These are phyloP conservation scores for Saccopteryx leptura DNA, from an alignment of 2,113 vertebrate genomes.

Conservation along the genomic window DNA sequence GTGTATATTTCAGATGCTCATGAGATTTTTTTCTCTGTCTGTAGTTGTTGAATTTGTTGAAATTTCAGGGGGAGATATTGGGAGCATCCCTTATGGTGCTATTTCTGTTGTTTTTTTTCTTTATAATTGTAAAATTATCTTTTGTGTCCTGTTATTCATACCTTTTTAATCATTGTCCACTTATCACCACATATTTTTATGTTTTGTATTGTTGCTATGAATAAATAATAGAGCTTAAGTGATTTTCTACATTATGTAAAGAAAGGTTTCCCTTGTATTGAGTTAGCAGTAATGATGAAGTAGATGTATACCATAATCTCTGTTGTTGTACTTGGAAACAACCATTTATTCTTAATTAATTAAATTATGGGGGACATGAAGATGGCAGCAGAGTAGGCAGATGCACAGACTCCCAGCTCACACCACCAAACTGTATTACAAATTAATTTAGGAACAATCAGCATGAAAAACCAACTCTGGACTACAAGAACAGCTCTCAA, in stretches of 20 bases:
- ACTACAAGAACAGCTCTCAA: no score
- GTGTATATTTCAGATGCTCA: no score
- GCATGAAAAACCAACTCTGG: no score
- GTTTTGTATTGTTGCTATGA: constrained; percentile 22
- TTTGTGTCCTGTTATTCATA: neutral
- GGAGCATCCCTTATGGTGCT: no score
- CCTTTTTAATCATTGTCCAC: constrained; percentile 4
- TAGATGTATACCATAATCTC: neutral
- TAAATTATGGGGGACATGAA: no score
- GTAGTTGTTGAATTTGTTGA: no score
- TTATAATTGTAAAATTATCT: constrained; percentile 20
- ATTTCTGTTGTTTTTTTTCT: neutral
- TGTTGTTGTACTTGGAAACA: neutral
- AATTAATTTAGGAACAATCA: no score
- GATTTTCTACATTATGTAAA: neutral
- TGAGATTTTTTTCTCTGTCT: no score
- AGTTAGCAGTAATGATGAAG: neutral
- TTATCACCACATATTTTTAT: neutral
- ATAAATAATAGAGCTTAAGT: neutral
- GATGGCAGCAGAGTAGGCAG: no score
- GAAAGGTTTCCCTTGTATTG: neutral
- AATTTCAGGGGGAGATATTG: no score
- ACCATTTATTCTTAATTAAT: constrained; percentile 37
- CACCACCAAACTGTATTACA: no score
- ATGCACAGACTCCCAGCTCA: no score